These are phyloP conservation scores for Hemiscyllium ocellatum DNA, from an alignment of 2,113 vertebrate species.

Conservation along the genomic window DNA sequence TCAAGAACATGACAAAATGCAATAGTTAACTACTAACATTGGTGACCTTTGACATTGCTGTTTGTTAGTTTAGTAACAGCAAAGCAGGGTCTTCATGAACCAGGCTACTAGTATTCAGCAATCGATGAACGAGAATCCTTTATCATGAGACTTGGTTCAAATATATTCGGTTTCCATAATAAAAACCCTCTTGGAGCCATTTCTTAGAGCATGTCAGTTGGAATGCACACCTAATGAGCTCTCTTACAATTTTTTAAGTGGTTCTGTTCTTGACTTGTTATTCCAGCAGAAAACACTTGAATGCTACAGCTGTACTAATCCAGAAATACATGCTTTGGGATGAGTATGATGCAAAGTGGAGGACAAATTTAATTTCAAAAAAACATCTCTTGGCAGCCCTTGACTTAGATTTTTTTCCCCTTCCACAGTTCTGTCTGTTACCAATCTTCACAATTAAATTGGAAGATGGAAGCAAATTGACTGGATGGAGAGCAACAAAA, in stretches of 20 bases:
- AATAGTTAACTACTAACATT: background rate
- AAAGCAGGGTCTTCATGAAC: background rate
- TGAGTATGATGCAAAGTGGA: background rate
- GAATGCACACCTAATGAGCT: too few species aligned
- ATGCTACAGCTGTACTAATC: background rate
- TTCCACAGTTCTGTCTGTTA: background rate
- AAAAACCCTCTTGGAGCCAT: background rate
- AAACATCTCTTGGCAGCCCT: background rate
- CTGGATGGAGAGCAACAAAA: background rate
- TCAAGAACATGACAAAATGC: background rate
- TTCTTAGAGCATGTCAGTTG: background rate
- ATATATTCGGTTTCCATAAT: background rate
- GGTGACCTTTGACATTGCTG: background rate
- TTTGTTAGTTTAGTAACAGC: background rate
- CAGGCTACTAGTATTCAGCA: background rate
- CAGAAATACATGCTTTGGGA: background rate
- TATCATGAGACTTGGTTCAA: background rate
- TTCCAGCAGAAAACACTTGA: background rate
- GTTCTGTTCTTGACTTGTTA: background rate
- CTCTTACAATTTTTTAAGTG: background rate
- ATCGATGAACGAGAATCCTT: background rate
- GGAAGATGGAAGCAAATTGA: background rate
- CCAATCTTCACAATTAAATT: background rate
- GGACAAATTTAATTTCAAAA: background rate
- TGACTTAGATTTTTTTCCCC: background rate